phyloP scores from a whole-genome alignment of 2,888 invertebrate genomes.

The Osedax fenrisi region DNA sequence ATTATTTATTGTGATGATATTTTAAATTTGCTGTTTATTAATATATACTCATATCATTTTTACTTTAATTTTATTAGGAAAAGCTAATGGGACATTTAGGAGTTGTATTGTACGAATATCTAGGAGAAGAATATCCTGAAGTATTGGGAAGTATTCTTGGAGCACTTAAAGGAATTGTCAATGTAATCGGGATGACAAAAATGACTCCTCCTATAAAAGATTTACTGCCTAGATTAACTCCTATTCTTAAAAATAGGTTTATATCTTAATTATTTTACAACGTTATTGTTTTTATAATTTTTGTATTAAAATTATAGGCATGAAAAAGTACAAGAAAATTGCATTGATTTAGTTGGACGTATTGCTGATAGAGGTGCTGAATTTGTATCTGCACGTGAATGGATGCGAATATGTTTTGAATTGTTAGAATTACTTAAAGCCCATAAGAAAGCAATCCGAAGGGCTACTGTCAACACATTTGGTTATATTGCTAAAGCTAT shows the following conservation, averaged over 20 bases:
- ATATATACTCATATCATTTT: too few species aligned
- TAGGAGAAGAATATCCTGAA: constrained; percentile 98
- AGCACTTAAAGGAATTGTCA: constrained; percentile 95
- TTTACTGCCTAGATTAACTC: constrained; percentile 83
- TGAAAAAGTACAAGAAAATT: constrained; percentile 91
- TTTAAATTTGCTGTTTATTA: too few species aligned
- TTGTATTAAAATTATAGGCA: constrained; percentile 47
- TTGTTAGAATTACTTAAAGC: constrained; percentile 87
- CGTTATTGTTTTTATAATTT: not conserved
- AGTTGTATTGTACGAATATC: constrained; percentile 92
- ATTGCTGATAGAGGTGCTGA: constrained; percentile 97
- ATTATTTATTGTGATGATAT: not conserved
- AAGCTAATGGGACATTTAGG: constrained; percentile 99
- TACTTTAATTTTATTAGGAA: constrained; percentile 61
- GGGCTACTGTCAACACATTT: constrained; percentile 98
- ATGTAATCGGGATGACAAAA: constrained; percentile 99
- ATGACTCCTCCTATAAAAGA: constrained; percentile 99
- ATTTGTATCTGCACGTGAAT: constrained; percentile 93
- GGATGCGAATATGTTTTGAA: constrained; percentile 99
- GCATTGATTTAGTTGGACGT: constrained; percentile 94
- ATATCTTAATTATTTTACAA: not conserved
- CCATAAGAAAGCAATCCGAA: constrained; percentile 93
- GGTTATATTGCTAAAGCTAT: constrained; percentile 99
- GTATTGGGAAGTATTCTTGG: constrained; percentile 94
- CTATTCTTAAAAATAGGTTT: constrained; percentile 90